phyloP scores from a whole-genome alignment of 2,113 vertebrate species.

The Nipponia nippon region DNA sequence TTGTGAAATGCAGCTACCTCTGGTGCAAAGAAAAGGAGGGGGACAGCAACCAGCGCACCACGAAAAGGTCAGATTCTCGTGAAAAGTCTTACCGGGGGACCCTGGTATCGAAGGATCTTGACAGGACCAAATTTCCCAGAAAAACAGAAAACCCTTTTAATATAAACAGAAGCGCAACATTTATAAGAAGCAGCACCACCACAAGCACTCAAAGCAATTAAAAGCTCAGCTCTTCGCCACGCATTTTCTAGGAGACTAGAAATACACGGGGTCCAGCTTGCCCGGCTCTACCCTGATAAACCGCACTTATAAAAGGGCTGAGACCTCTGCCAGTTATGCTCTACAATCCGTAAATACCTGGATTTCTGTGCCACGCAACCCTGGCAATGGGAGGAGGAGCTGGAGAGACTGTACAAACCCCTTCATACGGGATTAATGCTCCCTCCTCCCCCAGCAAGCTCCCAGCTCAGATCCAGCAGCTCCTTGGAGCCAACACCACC shows the following conservation, averaged over 20 bases:
- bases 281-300: background rate
- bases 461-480: background rate
- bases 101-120: background rate
- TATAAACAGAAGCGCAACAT: background rate
- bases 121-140: background rate
- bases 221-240: background rate
- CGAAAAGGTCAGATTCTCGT: accelerated
- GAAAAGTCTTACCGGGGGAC: background rate
- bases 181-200: background rate
- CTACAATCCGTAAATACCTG: background rate
- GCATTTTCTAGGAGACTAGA: background rate
- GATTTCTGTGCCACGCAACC: background rate
- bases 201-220: background rate
- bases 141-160: background rate
- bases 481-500: background rate
- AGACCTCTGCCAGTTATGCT: background rate
- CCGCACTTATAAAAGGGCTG: accelerated
- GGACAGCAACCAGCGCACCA: background rate
- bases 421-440: accelerated
- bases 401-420: background rate
- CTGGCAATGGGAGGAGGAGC: background rate
- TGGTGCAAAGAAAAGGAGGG: background rate
- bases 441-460: background rate
- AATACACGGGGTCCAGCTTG: background rate
- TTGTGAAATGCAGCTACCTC: background rate